phyloP scores from a whole-genome alignment of 1,140 invertebrate species.

The Heliconius himera region DNA sequence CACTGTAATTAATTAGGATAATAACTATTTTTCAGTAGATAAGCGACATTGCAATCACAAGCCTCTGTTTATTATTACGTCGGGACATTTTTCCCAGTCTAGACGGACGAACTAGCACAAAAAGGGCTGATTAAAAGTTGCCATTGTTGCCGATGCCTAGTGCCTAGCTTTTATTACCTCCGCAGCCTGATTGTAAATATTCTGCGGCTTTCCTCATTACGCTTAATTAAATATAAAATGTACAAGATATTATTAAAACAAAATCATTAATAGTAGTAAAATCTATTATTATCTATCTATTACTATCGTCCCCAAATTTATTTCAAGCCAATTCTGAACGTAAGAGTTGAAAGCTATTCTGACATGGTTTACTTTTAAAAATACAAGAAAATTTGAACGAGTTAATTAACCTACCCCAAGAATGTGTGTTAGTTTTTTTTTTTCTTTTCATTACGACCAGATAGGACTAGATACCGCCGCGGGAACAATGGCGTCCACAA shows the following conservation, averaged over 20 bases:
- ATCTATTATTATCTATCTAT: neutral
- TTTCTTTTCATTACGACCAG: slow-evolving; percentile 44
- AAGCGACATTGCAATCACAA: slow-evolving; percentile 51
- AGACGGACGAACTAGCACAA: slow-evolving; percentile 70
- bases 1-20: slow-evolving; percentile 36
- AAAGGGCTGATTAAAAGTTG: slow-evolving; percentile 77
- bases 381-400: slow-evolving; percentile 26
- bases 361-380: slow-evolving; percentile 42
- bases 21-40: slow-evolving; percentile 35
- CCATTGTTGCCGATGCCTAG: slow-evolving; percentile 68
- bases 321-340: neutral
- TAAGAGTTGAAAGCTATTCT: slow-evolving; percentile 14
- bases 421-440: slow-evolving; percentile 36
- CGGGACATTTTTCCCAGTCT: slow-evolving; percentile 69
- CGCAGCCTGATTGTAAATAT: slow-evolving; percentile 45
- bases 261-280: neutral
- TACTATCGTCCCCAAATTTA: neutral
- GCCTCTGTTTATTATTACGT: slow-evolving; percentile 56
- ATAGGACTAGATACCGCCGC: slow-evolving; percentile 43
- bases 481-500: slow-evolving; percentile 59
- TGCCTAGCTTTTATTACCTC: slow-evolving; percentile 55
- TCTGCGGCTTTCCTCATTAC: slow-evolving; percentile 14
- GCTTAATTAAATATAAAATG: neutral
- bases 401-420: slow-evolving; percentile 44
- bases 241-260: neutral